Conservation (phyloP, 2,888 invertebrate genomes). For the Julus scanicus region DNA sequence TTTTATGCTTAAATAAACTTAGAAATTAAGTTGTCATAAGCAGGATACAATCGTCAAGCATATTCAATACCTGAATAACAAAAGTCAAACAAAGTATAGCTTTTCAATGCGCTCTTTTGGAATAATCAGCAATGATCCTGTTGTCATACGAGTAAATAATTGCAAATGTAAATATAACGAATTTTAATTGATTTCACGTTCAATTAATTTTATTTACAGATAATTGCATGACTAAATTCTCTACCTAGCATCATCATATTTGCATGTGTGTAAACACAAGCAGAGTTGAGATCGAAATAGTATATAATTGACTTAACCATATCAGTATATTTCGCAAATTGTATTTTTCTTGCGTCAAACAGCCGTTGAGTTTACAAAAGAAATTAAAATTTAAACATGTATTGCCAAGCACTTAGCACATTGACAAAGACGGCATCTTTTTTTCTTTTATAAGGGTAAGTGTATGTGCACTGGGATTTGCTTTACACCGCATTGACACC, state of each 20-base stretch:
- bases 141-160: no score
- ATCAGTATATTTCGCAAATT: neutral
- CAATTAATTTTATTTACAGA: neutral
- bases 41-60: no score
- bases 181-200: neutral
- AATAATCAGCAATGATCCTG: no score
- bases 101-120: no score
- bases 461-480: slow-evolving; percentile 38
- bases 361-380: slow-evolving; percentile 38
- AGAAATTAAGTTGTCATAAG: no score
- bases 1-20: no score
- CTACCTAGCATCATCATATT: neutral
- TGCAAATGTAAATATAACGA: no score
- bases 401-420: slow-evolving; percentile 51
- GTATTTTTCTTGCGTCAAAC: neutral
- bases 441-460: slow-evolving; percentile 44
- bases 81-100: no score
- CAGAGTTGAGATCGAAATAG: neutral
- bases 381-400: slow-evolving; percentile 49
- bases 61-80: no score
- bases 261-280: neutral
- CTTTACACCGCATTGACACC: slow-evolving; percentile 49
- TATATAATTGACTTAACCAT: neutral
- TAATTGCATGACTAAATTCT: neutral
- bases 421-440: slow-evolving; percentile 51